Evolutionary conservation across 2,888 invertebrate species (phyloP), one percentile per base, ranked within the genome.

Genomic region (Stenurella melanura): DNA sequence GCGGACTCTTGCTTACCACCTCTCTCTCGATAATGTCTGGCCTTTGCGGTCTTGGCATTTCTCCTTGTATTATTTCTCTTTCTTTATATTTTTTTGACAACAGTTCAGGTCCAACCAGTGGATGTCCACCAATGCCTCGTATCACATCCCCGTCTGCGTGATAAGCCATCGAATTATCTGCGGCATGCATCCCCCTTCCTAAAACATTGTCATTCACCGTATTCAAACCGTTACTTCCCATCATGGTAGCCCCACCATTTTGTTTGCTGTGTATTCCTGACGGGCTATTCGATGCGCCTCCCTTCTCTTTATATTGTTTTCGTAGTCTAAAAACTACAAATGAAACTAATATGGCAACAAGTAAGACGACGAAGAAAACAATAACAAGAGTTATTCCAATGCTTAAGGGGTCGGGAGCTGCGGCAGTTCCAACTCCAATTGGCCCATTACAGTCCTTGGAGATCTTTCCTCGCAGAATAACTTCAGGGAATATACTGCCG

Each of bases 21-120:
- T 97, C 96, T 57, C 97, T 90, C 89, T 97, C 97, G 82, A 98
- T 98, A 34, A 98, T 97, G 88, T 98, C 98, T 0, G 98, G 98
- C 58, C 97, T 91, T 88, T 97, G 96, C 0, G 96, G 95, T 79
- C 96, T 91, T 38, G 94, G 94, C 79, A 93, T 93, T 81, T 95
- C 95, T 0, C 93, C 93, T 17, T 89, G 88, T 86, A 93, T 93
- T 12, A 80, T 80, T 19, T 78, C 78, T 56, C 96, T 92, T 86
- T 97, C 96, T 89, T 96, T 96, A 87, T 95, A 96, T 89, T 96
- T 96, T 87, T 96, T 96, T 0, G 96, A 95, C 60, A 96, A 92
- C 58, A 97, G 90, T 88, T 98, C 97, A 0, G 97, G 96, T 0
- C 94, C 96, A 10, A 96, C 94, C 79, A 96, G 91, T 84, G 96